phyloP scores from a whole-genome alignment of 2,888 invertebrate species.

The Ctena decussata region DNA sequence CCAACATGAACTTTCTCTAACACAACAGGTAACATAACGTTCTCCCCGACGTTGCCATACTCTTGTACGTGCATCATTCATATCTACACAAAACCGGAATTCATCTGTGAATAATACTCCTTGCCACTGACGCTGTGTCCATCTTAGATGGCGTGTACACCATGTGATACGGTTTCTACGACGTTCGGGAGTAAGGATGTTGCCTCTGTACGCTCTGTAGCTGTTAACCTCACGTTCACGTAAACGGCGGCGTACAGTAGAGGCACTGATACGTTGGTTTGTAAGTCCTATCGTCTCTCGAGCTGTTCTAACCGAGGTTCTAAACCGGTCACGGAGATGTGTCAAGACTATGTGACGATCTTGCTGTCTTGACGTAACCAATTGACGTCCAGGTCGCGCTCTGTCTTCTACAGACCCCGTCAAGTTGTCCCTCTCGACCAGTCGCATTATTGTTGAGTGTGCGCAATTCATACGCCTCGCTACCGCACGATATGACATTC shows the following conservation, averaged over 20 bases:
- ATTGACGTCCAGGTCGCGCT: not conserved
- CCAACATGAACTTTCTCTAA: not conserved
- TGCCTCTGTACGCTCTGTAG: slow-evolving; percentile 9
- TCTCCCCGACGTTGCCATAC: slow-evolving; percentile 11
- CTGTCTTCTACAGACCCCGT: too few species aligned
- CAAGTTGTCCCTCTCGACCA: too few species aligned
- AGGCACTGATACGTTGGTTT: slow-evolving; percentile 18
- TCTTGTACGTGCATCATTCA: slow-evolving; percentile 2
- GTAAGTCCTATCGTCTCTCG: not conserved
- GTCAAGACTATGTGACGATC: not conserved
- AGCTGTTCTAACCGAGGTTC: not conserved
- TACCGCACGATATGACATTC: too few species aligned
- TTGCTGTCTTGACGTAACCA: not conserved
- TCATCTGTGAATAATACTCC: slow-evolving; percentile 30
- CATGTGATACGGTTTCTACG: slow-evolving; percentile 19
- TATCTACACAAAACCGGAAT: slow-evolving; percentile 14
- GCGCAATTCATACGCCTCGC: too few species aligned
- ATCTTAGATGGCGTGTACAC: slow-evolving; percentile 17
- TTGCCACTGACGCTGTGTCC: slow-evolving; percentile 23
- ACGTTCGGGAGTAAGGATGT: slow-evolving; percentile 16
- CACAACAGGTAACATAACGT: not conserved
- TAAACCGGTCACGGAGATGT: not conserved
- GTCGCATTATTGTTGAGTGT: too few species aligned
- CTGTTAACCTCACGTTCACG: not conserved
- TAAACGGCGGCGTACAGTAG: slow-evolving; percentile 23